Conservation (phyloP, 2,888 invertebrate species). For the Tromatobia lineatoria region DNA sequence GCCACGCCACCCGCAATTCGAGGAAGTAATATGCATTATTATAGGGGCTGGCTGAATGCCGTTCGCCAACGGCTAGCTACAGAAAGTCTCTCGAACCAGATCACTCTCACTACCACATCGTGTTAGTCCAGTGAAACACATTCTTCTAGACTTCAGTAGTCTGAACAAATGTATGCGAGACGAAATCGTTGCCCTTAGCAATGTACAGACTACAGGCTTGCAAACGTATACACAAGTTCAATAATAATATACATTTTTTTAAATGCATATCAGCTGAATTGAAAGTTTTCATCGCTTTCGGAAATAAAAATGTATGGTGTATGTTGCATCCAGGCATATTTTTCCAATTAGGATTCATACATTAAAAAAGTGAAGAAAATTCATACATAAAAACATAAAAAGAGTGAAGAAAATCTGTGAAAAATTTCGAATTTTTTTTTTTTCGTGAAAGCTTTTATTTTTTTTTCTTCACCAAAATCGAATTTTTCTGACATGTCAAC, state of each 20-base stretch:
- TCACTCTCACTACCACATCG: slow-evolving; percentile 44
- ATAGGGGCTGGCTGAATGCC: slow-evolving; percentile 53
- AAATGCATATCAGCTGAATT: too few species aligned
- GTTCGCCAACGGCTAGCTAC: slow-evolving; percentile 34
- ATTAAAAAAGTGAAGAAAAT: too few species aligned
- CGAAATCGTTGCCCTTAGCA: not conserved
- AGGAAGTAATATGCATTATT: slow-evolving; percentile 54
- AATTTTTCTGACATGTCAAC: too few species aligned
- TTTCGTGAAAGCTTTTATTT: too few species aligned
- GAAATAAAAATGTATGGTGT: too few species aligned
- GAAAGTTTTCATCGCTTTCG: too few species aligned
- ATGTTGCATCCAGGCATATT: too few species aligned
- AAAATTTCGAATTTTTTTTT: too few species aligned
- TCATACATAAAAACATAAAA: too few species aligned
- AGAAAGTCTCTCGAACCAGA: slow-evolving; percentile 53
- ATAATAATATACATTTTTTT: not conserved
- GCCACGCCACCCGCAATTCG: slow-evolving; percentile 46
- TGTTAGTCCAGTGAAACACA: slow-evolving; percentile 6
- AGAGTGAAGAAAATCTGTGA: too few species aligned
- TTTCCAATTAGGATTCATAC: too few species aligned
- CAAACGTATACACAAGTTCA: not conserved
- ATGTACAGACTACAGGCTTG: not conserved
- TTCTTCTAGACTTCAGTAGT: not conserved
- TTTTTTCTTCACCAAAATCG: too few species aligned
- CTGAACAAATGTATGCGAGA: not conserved